Evolutionary conservation across 2,797 vertebrate species (phyloP).

Genomic region (Glossophaga mutica): DNA sequence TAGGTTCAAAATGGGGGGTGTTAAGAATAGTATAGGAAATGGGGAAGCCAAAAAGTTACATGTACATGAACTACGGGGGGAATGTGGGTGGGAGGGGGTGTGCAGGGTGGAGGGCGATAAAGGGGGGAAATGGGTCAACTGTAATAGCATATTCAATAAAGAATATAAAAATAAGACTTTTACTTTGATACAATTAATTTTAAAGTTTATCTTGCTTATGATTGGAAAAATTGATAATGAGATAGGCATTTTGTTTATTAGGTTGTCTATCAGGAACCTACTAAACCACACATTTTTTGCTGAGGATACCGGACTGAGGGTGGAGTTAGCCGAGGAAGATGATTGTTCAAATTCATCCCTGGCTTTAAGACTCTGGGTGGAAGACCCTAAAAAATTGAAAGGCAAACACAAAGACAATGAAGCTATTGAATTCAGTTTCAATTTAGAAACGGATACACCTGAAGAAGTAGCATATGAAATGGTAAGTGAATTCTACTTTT

Average conservation of each 20-base stretch:
- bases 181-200: neutral
- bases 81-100: too few relatives aligned
- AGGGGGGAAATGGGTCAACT: too few relatives aligned
- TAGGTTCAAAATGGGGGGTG: too few relatives aligned
- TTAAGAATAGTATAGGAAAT: too few relatives aligned
- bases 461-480: slow-evolving; percentile 96
- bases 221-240: slow-evolving; percentile 43
- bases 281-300: slow-evolving; percentile 94
- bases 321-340: slow-evolving; percentile 95
- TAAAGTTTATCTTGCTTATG: slow-evolving; percentile 13
- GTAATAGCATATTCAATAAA: too few relatives aligned
- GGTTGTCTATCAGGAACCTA: slow-evolving; percentile 93
- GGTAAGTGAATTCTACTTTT: slow-evolving; percentile 83
- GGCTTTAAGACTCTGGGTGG: slow-evolving; percentile 95
- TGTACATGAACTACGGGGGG: too few relatives aligned
- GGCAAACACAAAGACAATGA: slow-evolving; percentile 99
- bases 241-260: slow-evolving; percentile 72
- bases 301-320: slow-evolving; percentile 95
- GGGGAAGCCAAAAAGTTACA: too few relatives aligned
- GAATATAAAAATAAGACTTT: slow-evolving; percentile 5
- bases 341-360: slow-evolving; percentile 87
- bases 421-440: slow-evolving; percentile 97
- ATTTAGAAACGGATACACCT: slow-evolving; percentile 92
- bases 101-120: too few relatives aligned
- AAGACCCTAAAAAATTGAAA: slow-evolving; percentile 96